Conservation (phyloP, 2,797 vertebrate species). For the Pangasius larnaudii region DNA sequence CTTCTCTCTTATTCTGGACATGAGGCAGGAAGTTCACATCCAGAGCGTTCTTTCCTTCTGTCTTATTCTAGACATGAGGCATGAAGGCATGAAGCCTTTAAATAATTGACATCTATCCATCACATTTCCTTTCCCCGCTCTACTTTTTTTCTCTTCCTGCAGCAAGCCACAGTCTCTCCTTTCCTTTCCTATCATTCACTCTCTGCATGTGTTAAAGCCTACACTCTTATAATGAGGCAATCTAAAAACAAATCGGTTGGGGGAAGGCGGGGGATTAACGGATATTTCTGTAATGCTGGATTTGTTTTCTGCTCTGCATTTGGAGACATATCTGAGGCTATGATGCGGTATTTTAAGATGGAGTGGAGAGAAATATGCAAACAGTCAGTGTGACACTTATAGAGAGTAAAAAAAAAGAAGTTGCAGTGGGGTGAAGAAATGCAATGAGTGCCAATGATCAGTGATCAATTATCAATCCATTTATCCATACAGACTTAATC, state of each 20-base stretch:
- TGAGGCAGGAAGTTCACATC: not conserved
- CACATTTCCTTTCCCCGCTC: not conserved
- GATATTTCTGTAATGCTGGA: not conserved
- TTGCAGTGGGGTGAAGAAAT: not conserved
- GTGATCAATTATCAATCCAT: not conserved
- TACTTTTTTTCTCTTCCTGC: not conserved
- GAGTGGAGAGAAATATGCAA: not conserved
- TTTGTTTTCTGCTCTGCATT: constrained; percentile 8
- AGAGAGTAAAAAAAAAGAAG: not conserved
- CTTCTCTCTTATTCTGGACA: not conserved
- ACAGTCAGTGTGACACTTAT: not conserved
- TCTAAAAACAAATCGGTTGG: constrained; percentile 43
- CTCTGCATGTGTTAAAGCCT: not conserved
- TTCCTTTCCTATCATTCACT: not conserved
- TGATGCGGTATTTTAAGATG: not conserved
- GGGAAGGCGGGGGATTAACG: constrained; percentile 21
- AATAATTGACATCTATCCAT: constrained; percentile 52
- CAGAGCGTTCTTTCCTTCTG: not conserved
- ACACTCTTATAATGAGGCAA: constrained; percentile 48
- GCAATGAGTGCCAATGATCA: not conserved
- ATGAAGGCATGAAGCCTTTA: not conserved
- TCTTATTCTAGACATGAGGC: constrained; percentile 2
- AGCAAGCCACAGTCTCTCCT: not conserved
- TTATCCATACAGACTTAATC: not conserved
- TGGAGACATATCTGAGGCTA: not conserved